Conservation (phyloP, 2,113 vertebrate species). For the Mormoops blainvillei region DNA sequence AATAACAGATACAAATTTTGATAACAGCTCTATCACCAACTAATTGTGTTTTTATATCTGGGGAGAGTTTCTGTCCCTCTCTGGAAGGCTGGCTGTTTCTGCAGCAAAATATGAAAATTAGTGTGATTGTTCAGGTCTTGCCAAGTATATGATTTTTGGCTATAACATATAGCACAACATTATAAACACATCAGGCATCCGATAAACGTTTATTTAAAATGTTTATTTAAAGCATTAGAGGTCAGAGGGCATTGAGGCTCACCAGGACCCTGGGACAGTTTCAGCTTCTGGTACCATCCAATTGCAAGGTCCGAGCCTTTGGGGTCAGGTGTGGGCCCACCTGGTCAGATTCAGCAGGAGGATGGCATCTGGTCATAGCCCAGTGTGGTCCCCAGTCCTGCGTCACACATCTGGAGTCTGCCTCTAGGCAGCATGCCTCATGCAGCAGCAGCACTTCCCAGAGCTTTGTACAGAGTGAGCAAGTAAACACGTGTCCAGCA, state of each 20-base stretch:
- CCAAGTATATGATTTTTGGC: not conserved
- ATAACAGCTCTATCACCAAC: not conserved
- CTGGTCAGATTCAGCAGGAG: not conserved
- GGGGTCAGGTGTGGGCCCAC: not conserved
- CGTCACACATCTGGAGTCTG: not conserved
- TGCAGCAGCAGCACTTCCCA: not conserved
- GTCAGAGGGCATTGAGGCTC: not conserved
- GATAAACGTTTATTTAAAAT: no score
- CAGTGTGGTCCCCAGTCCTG: fast-evolving
- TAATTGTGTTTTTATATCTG: not conserved
- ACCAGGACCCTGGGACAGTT: fast-evolving
- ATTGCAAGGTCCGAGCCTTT: not conserved
- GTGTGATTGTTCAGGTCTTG: not conserved
- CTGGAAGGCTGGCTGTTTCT: not conserved
- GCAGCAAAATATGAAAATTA: not conserved
- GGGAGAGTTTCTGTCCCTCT: not conserved
- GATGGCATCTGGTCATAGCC: not conserved
- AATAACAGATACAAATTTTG: not conserved
- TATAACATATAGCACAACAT: not conserved
- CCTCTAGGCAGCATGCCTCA: fast-evolving
- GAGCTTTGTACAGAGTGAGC: no score
- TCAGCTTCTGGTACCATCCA: no score
- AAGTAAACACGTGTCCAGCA: not conserved
- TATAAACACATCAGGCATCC: not conserved
- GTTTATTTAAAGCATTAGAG: no score